Percentiles rank a stretch among this genome's conserved stretches.
These are phyloP conservation scores for Cataglyphis hispanica DNA, from an alignment of 1,140 invertebrate genomes.

Conservation along the genomic window DNA sequence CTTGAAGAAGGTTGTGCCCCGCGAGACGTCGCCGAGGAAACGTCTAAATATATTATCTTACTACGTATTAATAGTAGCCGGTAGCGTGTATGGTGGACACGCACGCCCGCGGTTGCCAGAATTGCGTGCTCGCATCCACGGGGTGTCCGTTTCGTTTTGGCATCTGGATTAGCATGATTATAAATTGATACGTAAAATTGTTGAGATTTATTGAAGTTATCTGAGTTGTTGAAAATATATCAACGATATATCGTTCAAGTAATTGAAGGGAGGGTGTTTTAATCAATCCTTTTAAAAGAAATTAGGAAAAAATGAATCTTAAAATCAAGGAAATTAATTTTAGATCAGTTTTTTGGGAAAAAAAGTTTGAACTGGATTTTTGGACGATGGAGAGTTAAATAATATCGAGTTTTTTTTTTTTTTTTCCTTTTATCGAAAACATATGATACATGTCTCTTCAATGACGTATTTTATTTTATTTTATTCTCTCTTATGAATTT, in stretches of 20 bases:
- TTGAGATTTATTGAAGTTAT: background rate
- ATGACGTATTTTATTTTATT: background rate
- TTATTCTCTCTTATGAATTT: too few species aligned
- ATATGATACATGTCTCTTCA: background rate
- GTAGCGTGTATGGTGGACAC: slow-evolving; percentile 21
- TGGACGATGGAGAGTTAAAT: background rate
- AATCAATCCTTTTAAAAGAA: background rate
- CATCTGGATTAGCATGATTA: background rate
- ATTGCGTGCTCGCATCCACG: slow-evolving; percentile 6
- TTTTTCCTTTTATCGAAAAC: background rate
- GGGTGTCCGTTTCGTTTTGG: slow-evolving; percentile 12
- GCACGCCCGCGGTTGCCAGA: slow-evolving; percentile 25
- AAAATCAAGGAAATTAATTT: background rate
- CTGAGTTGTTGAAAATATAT: too few species aligned
- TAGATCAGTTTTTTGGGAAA: background rate
- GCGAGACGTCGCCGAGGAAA: slow-evolving; percentile 63
- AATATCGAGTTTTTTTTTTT: slow-evolving; percentile 7
- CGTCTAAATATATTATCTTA: slow-evolving; percentile 76
- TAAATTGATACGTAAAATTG: slow-evolving; percentile 13
- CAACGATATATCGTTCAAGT: background rate
- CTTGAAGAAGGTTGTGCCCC: slow-evolving; percentile 50
- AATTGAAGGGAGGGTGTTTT: background rate
- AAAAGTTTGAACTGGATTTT: background rate
- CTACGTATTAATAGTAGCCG: slow-evolving; percentile 76
- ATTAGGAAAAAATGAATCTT: background rate